Evolutionary conservation across 2,888 invertebrate species (phyloP).

Genomic region (Hypselothyrea guttata): DNA sequence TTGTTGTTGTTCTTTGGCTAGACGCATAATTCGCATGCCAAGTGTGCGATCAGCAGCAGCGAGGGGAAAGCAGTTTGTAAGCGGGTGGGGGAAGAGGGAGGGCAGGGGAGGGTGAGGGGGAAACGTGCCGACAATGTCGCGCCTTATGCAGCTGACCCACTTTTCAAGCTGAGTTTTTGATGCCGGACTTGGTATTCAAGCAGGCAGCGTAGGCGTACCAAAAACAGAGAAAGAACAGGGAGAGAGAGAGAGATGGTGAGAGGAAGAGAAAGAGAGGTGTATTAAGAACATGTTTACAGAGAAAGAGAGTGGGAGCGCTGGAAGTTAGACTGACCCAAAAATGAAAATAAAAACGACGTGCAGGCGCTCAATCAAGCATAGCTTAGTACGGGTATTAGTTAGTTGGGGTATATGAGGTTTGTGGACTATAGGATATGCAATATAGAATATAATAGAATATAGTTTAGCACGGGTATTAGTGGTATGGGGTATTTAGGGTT

Average conservation of each 20-base stretch:
- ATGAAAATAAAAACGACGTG: neutral
- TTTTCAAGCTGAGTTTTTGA: slow-evolving; percentile 42
- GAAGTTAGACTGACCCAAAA: neutral
- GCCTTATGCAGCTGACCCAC: slow-evolving; percentile 76
- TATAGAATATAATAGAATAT: too few species aligned
- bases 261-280: neutral
- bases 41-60: slow-evolving; percentile 8
- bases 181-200: slow-evolving; percentile 70
- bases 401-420: too few species aligned
- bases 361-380: too few species aligned
- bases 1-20: slow-evolving; percentile 30
- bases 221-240: slow-evolving; percentile 1
- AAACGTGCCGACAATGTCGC: slow-evolving; percentile 55
- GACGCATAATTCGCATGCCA: slow-evolving; percentile 55
- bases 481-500: too few species aligned
- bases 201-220: slow-evolving; percentile 41
- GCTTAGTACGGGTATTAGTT: too few species aligned
- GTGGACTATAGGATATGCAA: too few species aligned
- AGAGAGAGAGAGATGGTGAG: neutral
- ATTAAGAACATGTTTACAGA: too few species aligned
- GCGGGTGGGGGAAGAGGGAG: neutral
- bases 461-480: too few species aligned
- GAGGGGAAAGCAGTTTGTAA: too few species aligned
- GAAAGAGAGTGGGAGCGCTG: neutral
- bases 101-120: neutral